A percentile compares a stretch with the other conserved stretches of the same genome.
These are phyloP conservation scores for Clavelina lepadiformis DNA, from an alignment of 23 tunicate genomes.

Conservation along the genomic window DNA sequence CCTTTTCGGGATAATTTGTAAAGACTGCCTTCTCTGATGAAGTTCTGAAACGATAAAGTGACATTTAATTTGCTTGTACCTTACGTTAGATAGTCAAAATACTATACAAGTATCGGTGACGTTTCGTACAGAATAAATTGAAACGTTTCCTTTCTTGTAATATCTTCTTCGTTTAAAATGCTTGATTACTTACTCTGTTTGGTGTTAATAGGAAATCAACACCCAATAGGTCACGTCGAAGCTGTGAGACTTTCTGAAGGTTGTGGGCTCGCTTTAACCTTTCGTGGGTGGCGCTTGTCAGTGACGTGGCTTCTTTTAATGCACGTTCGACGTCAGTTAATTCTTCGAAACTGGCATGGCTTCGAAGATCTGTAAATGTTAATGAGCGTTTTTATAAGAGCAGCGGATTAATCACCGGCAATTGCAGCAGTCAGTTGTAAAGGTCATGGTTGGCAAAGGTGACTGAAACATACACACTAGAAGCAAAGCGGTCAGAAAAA, in stretches of 20 bases:
- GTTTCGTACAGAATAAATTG: no score
- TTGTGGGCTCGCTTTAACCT: constrained; percentile 61
- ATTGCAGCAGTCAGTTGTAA: no score
- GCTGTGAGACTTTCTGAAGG: constrained; percentile 84
- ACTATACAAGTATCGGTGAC: no score
- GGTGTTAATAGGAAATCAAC: constrained; percentile 55
- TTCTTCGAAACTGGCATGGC: constrained; percentile 2
- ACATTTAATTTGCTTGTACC: no score
- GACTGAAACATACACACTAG: no score
- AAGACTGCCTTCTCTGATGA: constrained; percentile 90
- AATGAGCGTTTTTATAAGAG: no score
- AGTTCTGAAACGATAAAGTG: constrained; percentile 25
- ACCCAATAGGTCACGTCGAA: constrained; percentile 93
- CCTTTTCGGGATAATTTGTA: constrained; percentile 94
- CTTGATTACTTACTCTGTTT: constrained; percentile 37
- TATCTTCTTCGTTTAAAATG: no score
- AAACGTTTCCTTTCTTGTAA: no score
- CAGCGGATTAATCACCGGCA: no score
- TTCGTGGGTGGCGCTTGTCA: constrained; percentile 45
- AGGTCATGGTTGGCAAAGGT: no score
- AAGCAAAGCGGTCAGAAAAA: no score
- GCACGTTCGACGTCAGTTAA: constrained; percentile 26
- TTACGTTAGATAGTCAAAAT: no score
- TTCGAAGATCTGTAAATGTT: constrained; percentile 2
- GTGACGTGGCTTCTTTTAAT: constrained; percentile 16